Evolutionary conservation across 2,888 invertebrate species (phyloP), one percentile per base, ranked within the genome.

Genomic region (Calameuta filiformis): DNA sequence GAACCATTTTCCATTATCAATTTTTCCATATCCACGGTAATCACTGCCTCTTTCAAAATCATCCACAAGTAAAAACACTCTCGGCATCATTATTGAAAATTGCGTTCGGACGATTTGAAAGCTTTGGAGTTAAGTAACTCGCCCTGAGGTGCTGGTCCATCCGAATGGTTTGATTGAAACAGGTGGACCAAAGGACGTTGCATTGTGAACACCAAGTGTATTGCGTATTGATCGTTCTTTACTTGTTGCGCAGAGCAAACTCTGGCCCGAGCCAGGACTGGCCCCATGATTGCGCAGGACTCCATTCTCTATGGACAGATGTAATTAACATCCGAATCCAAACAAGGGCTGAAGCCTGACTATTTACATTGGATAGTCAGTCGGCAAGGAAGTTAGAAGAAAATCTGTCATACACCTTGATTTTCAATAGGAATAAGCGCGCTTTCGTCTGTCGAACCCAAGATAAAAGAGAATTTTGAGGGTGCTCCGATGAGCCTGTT

Each of bases 171-270:
- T 80, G 80, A 80, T 80, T 78, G 76, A 75, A 78, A 78, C 75
- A 75, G 76, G 69, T 75, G 80, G 78, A 75, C 77, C 76, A 71
- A 69, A 56, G 23, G 56, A 56, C 56, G 56, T 23, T 56, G 56
- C 23, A 23, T 56, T 56, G 56, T 56, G 85, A 84, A 85, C 84
- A 84, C 86, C 86, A 85, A 82, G 85, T 86, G 84, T 82, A 85
- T 86, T 84, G 85, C 85, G 87, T 89, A 88, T 90, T 90, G 90
- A 91, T 91, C 90, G 90, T 84, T 85, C 84, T 86, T 87, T 90
- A 91, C 90, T 90, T 91, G 90, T 90, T 90, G 90, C 90, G 89
- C 89, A 88, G 87, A 86, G 86, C 86, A 83, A 85, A 87, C 85
- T 82, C 82, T 82, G 79, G 75, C 81, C 76, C 75, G 69, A 75